These are phyloP conservation scores for Malacoctenus gilli DNA, from an alignment of 2,797 vertebrate species.

Conservation along the genomic window DNA sequence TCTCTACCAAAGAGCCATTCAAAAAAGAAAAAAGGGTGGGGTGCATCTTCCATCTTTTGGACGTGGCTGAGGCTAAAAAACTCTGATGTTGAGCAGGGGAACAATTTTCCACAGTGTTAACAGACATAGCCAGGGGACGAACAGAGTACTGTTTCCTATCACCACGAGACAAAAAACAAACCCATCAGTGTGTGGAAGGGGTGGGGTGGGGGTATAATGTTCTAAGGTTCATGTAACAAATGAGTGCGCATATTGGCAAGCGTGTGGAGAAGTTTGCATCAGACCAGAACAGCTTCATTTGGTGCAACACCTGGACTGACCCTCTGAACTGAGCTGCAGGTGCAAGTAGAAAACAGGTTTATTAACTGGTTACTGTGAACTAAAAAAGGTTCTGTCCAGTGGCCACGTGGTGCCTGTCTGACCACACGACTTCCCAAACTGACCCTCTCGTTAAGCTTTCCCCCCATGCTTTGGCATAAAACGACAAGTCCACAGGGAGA, in stretches of 20 bases:
- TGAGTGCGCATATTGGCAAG: not conserved
- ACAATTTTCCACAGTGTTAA: slow-evolving; percentile 46
- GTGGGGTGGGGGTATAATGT: slow-evolving; percentile 18
- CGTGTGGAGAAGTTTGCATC: not conserved
- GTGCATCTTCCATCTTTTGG: slow-evolving; percentile 12
- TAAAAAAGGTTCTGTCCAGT: too few relatives aligned
- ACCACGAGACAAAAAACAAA: slow-evolving; percentile 24
- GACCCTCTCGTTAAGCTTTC: too few relatives aligned
- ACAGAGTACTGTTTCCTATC: slow-evolving; percentile 6
- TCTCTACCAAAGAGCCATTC: slow-evolving; percentile 20
- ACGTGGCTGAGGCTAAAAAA: slow-evolving; percentile 26
- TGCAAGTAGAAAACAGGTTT: too few relatives aligned
- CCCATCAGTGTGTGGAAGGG: slow-evolving; percentile 11
- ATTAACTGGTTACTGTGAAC: too few relatives aligned
- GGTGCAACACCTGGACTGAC: too few relatives aligned
- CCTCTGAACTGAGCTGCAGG: too few relatives aligned
- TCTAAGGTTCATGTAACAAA: slow-evolving; percentile 14
- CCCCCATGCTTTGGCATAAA: too few relatives aligned
- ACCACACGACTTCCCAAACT: too few relatives aligned
- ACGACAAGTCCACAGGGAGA: too few relatives aligned
- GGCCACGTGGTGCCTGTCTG: too few relatives aligned
- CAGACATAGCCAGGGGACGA: slow-evolving; percentile 1
- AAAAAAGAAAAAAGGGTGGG: slow-evolving; percentile 20
- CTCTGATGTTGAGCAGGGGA: slow-evolving; percentile 36
- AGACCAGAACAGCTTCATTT: slow-evolving; percentile 7